phyloP scores from a whole-genome alignment of 2,113 vertebrate genomes.

The Calypte anna region DNA sequence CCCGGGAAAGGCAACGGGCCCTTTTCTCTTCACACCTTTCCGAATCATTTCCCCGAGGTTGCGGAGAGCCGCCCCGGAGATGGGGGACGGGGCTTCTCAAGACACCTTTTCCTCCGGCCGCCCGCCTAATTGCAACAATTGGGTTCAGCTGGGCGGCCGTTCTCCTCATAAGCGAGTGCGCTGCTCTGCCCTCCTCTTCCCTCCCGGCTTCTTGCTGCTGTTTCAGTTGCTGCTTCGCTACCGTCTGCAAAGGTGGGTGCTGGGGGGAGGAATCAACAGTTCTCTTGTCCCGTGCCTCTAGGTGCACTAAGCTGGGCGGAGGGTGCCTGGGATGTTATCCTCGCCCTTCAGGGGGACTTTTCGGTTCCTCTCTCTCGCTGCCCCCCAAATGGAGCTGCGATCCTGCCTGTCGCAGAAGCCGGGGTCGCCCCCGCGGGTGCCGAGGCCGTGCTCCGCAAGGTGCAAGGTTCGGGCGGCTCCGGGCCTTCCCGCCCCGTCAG shows the following conservation, averaged over 20 bases:
- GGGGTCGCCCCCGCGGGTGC: rapidly evolving
- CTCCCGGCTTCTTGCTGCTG: background rate
- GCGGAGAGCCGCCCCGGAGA: too few relatives aligned
- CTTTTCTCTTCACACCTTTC: too few relatives aligned
- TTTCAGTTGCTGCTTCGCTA: background rate
- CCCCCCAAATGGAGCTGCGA: rapidly evolving
- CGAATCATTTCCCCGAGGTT: too few relatives aligned
- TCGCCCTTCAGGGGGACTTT: rapidly evolving
- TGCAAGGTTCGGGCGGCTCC: background rate
- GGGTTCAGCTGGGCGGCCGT: background rate
- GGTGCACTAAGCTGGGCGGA: rapidly evolving
- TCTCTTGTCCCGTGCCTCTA: too few relatives aligned
- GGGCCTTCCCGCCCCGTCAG: background rate
- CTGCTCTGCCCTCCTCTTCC: background rate
- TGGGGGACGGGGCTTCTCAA: background rate
- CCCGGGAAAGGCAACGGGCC: rapidly evolving
- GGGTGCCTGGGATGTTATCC: too few relatives aligned
- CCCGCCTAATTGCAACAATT: background rate
- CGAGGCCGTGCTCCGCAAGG: background rate
- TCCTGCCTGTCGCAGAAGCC: too few relatives aligned
- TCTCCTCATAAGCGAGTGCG: background rate
- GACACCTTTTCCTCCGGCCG: background rate
- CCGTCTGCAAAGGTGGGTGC: background rate
- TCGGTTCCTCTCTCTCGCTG: rapidly evolving
- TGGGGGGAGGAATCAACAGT: rapidly evolving